Conservation (phyloP, 37 sponge, comb jelly and placozoan species). For the Spongia lamella region DNA sequence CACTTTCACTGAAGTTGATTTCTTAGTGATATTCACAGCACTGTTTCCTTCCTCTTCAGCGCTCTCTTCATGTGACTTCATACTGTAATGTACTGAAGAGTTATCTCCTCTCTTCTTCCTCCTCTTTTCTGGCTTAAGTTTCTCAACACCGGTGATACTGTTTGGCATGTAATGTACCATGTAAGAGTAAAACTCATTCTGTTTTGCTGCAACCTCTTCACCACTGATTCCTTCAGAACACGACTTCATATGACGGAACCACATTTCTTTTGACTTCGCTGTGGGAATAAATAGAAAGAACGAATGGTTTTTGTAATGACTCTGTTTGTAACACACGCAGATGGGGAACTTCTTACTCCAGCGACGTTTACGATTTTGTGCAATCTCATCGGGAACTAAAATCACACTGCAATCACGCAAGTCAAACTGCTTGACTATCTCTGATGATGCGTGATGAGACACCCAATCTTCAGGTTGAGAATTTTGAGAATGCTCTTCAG, state of each 20-base stretch:
- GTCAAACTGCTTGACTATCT: slow-evolving; percentile 2
- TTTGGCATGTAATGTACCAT: slow-evolving; percentile 55
- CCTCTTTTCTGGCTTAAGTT: background rate
- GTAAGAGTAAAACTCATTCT: slow-evolving; percentile 41
- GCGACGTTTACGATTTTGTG: slow-evolving; percentile 64
- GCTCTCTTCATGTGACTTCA: background rate
- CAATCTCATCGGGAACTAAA: slow-evolving; percentile 59
- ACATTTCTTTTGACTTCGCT: slow-evolving; percentile 71
- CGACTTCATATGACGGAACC: slow-evolving; percentile 60
- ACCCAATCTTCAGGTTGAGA: background rate
- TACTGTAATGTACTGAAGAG: background rate
- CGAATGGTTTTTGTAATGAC: background rate
- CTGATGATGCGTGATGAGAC: background rate
- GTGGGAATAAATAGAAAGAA: slow-evolving; percentile 56
- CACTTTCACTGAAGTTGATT: background rate
- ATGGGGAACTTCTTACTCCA: slow-evolving; percentile 91
- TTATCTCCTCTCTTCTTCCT: background rate
- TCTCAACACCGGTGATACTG: background rate
- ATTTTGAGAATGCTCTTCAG: background rate
- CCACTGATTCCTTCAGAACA: slow-evolving; percentile 25
- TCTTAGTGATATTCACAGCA: background rate
- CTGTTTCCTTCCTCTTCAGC: background rate
- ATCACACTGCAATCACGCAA: slow-evolving; percentile 19
- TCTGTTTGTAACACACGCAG: slow-evolving; percentile 1
- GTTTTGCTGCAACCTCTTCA: slow-evolving; percentile 15